Percentiles rank a stretch among this genome's conserved stretches.
Evolutionary conservation across 2,888 invertebrate genomes (phyloP).

Genomic region (Rhynchonema sp.): DNA sequence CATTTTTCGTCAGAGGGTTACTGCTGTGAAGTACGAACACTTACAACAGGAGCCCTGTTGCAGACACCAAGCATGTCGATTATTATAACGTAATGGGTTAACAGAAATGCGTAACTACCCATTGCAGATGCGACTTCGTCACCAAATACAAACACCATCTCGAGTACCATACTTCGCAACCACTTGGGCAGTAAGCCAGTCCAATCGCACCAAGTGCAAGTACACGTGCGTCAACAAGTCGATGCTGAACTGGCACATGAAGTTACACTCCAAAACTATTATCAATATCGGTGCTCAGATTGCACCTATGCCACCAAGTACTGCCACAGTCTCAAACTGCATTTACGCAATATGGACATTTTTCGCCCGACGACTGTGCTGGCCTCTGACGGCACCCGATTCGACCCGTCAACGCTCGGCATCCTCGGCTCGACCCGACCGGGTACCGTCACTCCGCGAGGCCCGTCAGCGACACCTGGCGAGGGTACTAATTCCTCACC

Average conservation of each 20-base stretch:
- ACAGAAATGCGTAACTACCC: too few relatives aligned
- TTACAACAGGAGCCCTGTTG: too few relatives aligned
- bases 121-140: conserved; percentile 86
- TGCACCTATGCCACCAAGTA: conserved; percentile 94
- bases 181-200: conserved; percentile 77
- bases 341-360: conserved; percentile 74
- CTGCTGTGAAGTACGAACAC: too few relatives aligned
- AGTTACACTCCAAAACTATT: conserved; percentile 55
- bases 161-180: conserved; percentile 83
- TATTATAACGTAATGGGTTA: too few relatives aligned
- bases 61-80: too few relatives aligned
- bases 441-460: neutral
- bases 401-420: conserved; percentile 2
- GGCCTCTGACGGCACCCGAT: conserved; percentile 50
- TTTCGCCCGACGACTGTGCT: conserved; percentile 59
- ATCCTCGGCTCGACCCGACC: neutral
- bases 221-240: conserved; percentile 76
- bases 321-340: conserved; percentile 85
- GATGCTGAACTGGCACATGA: conserved; percentile 93
- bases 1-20: too few relatives aligned
- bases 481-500: neutral
- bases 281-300: conserved; percentile 48
- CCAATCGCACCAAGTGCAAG: conserved; percentile 22
- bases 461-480: neutral
- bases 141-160: conserved; percentile 97